Evolutionary conservation across 2,888 invertebrate genomes (phyloP).

Genomic region (Amblyjoppa proteus): DNA sequence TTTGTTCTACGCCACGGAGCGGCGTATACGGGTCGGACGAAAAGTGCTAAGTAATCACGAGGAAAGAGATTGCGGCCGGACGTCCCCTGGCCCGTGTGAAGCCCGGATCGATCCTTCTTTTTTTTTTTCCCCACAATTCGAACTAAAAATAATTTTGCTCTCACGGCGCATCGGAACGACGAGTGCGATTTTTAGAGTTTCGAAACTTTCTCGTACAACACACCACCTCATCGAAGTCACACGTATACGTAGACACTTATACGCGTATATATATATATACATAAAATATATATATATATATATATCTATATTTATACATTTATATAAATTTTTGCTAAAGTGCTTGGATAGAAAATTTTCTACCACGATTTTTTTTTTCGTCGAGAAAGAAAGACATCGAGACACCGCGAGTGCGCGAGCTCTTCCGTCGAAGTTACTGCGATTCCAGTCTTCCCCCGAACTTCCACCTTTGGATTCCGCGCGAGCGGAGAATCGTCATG

Average conservation of each 20-base stretch:
- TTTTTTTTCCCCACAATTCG: not conserved
- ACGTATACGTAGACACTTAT: not conserved
- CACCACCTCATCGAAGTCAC: not conserved
- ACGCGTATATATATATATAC: not conserved
- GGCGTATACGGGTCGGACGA: constrained; percentile 4
- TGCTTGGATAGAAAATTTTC: not conserved
- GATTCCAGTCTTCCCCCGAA: not conserved
- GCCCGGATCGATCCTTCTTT: constrained; percentile 17
- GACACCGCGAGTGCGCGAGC: constrained; percentile 7
- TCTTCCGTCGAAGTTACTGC: not conserved
- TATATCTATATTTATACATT: not conserved
- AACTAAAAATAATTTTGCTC: constrained; percentile 36
- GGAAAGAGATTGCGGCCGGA: not conserved
- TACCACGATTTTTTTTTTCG: not conserved
- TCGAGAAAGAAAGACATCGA: constrained; percentile 1
- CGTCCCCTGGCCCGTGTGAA: not conserved
- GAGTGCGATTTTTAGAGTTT: not conserved
- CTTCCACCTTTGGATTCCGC: constrained; percentile 45
- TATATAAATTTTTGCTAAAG: not conserved
- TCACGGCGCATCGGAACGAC: not conserved
- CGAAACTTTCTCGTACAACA: not conserved
- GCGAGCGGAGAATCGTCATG: constrained; percentile 41
- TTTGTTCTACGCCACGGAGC: not conserved
- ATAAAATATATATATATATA: no score
- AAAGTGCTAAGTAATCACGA: constrained; percentile 42